Conservation (phyloP, 1,140 invertebrate species). For the Ceratina japonica region DNA sequence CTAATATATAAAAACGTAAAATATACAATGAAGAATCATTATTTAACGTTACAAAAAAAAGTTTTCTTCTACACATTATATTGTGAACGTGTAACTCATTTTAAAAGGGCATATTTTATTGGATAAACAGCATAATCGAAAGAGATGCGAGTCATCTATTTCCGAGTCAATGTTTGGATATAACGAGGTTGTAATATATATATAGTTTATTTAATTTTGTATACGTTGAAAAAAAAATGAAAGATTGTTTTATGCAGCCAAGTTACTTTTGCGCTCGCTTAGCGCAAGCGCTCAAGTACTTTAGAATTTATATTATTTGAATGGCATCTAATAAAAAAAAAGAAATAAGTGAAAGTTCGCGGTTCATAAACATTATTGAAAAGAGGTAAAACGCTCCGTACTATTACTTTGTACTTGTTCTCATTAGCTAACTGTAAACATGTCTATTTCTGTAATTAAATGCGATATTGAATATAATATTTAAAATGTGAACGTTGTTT, state of each 20-base stretch:
- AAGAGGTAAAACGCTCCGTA: constrained; percentile 18
- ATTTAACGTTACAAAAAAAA: constrained; percentile 44
- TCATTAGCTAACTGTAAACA: constrained; percentile 4
- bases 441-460: constrained; percentile 17
- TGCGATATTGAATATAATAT: constrained; percentile 15
- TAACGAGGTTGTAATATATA: constrained; percentile 57
- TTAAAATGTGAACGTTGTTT: constrained; percentile 12
- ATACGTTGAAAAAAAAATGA: constrained; percentile 49
- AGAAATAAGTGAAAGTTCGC: neutral
- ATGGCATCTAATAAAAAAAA: constrained; percentile 57
- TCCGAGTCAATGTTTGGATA: constrained; percentile 33
- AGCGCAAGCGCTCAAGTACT: constrained; percentile 47
- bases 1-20: constrained; percentile 17
- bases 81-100: constrained; percentile 26
- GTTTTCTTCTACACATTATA: constrained; percentile 37
- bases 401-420: constrained; percentile 3
- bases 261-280: constrained; percentile 49
- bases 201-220: constrained; percentile 65
- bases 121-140: constrained; percentile 38
- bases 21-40: constrained; percentile 42
- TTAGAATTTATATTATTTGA: constrained; percentile 53
- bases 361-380: constrained; percentile 14
- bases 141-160: constrained; percentile 35
- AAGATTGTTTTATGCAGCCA: constrained; percentile 50
- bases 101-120: constrained; percentile 18